A percentile compares a stretch with the other conserved stretches of the same genome.
Conservation (phyloP, 1,140 invertebrate genomes). For the Alviniconcha marisindica region DNA sequence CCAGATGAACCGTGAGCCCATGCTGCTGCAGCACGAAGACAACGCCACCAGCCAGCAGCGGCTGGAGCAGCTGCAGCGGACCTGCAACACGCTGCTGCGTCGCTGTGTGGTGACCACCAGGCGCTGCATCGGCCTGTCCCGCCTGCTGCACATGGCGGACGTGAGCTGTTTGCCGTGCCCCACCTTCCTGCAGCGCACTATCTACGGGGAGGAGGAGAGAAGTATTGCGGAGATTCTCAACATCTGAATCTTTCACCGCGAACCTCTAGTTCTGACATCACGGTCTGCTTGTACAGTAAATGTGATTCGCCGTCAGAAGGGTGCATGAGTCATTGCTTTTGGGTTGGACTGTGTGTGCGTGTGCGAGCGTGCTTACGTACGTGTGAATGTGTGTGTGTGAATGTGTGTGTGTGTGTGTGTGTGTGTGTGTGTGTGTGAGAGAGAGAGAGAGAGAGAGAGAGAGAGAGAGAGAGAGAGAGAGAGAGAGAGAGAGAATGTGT, state of each 20-base stretch:
- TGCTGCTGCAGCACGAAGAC: slow-evolving; percentile 25
- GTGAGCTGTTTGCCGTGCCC: slow-evolving; percentile 2
- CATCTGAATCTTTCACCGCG: not conserved
- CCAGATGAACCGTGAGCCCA: slow-evolving; percentile 3
- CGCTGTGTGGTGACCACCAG: not conserved
- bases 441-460: too few species aligned
- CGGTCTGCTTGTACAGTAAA: too few species aligned
- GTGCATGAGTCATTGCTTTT: too few species aligned
- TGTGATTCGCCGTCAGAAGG: too few species aligned
- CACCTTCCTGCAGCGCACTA: not conserved
- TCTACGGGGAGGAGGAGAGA: slow-evolving; percentile 29
- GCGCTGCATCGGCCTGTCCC: not conserved
- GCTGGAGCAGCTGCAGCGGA: not conserved
- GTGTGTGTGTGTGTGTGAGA: too few species aligned
- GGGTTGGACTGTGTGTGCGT: too few species aligned
- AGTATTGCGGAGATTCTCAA: not conserved
- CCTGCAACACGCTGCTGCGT: not conserved
- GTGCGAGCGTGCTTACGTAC: too few species aligned
- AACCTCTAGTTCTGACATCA: too few species aligned
- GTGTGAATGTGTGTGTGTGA: too few species aligned
- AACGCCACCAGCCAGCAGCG: not conserved
- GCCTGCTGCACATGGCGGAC: not conserved
- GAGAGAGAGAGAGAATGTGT: too few species aligned
- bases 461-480: too few species aligned
- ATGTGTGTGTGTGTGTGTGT: too few species aligned